Percentiles rank a stretch among this genome's conserved stretches.
Conservation (phyloP, 2,797 vertebrate species). For the Poeciliopsis turneri region DNA sequence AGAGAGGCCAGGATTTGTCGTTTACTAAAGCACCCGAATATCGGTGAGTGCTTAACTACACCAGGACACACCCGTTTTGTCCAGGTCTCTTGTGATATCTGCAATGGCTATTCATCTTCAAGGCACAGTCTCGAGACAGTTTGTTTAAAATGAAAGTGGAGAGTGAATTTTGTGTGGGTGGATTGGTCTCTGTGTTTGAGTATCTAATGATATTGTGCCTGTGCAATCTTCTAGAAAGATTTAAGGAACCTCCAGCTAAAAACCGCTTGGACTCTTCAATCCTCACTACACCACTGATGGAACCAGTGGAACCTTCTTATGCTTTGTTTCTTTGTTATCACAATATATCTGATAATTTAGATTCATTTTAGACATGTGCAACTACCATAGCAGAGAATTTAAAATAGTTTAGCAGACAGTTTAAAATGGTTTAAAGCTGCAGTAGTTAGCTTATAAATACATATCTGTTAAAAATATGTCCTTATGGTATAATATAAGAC, state of each 20-base stretch:
- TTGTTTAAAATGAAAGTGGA: background rate
- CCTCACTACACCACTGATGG: slow-evolving; percentile 45
- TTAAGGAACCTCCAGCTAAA: slow-evolving; percentile 17
- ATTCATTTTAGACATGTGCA: background rate
- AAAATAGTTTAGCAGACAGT: background rate
- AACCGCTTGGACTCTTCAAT: slow-evolving; percentile 29
- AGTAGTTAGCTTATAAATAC: no score
- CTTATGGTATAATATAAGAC: no score
- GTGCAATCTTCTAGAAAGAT: slow-evolving; percentile 46
- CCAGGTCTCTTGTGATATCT: slow-evolving; percentile 49
- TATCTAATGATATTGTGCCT: slow-evolving; percentile 69
- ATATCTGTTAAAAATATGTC: no score
- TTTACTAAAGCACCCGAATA: slow-evolving; percentile 95
- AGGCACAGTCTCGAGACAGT: slow-evolving; percentile 44
- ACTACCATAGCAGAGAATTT: background rate
- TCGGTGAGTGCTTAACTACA: slow-evolving; percentile 82
- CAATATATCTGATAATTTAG: slow-evolving; percentile 6
- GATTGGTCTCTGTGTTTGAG: slow-evolving; percentile 20
- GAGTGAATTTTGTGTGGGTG: slow-evolving; percentile 14
- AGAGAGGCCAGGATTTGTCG: slow-evolving; percentile 96
- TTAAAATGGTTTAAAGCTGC: no score
- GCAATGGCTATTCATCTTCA: slow-evolving; percentile 63
- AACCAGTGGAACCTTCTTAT: slow-evolving; percentile 11
- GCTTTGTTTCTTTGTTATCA: slow-evolving; percentile 8
- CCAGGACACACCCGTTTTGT: slow-evolving; percentile 20